Conservation (phyloP, 2,888 invertebrate species). For the Oscheius sp. region DNA sequence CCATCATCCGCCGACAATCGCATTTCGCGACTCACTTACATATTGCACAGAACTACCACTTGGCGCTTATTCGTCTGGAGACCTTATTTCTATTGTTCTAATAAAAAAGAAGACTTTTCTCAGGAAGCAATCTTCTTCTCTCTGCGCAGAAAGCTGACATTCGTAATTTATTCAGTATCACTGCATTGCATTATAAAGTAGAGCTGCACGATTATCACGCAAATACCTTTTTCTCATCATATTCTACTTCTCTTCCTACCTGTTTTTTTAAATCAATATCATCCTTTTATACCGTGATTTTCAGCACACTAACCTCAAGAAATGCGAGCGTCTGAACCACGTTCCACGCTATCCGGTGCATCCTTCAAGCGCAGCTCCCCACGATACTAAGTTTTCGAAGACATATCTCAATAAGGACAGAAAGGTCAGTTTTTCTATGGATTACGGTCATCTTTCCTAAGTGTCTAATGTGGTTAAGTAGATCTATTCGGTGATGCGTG, state of each 20-base stretch:
- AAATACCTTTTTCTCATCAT: conserved; percentile 14
- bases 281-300: conserved; percentile 35
- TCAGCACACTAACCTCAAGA: conserved; percentile 73
- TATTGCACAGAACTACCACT: conserved; percentile 27
- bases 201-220: conserved; percentile 34
- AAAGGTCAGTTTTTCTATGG: conserved; percentile 58
- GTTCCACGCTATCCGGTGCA: conserved; percentile 71
- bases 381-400: conserved; percentile 72
- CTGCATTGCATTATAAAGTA: conserved; percentile 37
- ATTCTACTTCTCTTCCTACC: conserved; percentile 5
- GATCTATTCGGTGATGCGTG: conserved; percentile 36
- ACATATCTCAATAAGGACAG: conserved; percentile 73
- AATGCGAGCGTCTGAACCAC: conserved; percentile 73
- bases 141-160: conserved; percentile 6
- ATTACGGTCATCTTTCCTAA: not conserved
- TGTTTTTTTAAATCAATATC: conserved; percentile 5
- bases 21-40: conserved; percentile 36
- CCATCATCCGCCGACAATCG: conserved; percentile 36
- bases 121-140: conserved; percentile 29
- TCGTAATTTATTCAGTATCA: conserved; percentile 39
- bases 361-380: conserved; percentile 68
- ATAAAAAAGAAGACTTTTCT: not conserved
- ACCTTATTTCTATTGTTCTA: not conserved
- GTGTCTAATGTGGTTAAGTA: conserved; percentile 8
- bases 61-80: conserved; percentile 6